Conservation (phyloP, 2,888 invertebrate species). For the Patella pellucida region DNA sequence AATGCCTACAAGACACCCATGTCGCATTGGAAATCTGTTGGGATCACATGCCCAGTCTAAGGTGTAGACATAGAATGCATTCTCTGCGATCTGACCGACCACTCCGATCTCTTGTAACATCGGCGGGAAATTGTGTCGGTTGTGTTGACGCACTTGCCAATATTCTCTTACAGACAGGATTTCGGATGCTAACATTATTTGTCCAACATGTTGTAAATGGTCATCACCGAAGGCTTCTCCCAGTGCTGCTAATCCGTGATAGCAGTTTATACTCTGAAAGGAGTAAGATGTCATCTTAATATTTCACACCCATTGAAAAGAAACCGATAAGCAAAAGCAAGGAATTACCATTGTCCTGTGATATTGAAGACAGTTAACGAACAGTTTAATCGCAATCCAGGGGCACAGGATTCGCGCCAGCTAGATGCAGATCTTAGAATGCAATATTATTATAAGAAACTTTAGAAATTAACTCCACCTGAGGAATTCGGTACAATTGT, state of each 20-base stretch:
- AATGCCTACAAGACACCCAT: constrained; percentile 58
- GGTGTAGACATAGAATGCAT: constrained; percentile 55
- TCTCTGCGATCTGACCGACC: constrained; percentile 54
- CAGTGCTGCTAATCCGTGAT: constrained; percentile 55
- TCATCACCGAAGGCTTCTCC: constrained; percentile 49
- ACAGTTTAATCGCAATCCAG: no score
- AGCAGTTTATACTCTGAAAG: constrained; percentile 52
- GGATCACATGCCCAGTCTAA: constrained; percentile 61
- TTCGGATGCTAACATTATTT: constrained; percentile 53
- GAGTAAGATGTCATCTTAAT: neutral
- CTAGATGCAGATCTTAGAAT: no score
- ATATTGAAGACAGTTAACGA: no score
- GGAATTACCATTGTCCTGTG: no score
- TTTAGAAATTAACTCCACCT: no score
- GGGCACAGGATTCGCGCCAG: no score
- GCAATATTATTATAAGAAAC: no score
- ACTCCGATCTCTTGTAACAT: constrained; percentile 49
- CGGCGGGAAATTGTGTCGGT: constrained; percentile 52
- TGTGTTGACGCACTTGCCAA: constrained; percentile 55
- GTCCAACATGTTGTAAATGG: constrained; percentile 45
- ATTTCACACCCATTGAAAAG: no score
- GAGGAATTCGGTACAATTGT: no score
- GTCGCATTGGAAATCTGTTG: constrained; percentile 55
- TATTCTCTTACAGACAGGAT: constrained; percentile 56
- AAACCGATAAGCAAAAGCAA: no score